phyloP scores from a whole-genome alignment of 2,113 vertebrate species.

The Mesocricetus auratus region DNA sequence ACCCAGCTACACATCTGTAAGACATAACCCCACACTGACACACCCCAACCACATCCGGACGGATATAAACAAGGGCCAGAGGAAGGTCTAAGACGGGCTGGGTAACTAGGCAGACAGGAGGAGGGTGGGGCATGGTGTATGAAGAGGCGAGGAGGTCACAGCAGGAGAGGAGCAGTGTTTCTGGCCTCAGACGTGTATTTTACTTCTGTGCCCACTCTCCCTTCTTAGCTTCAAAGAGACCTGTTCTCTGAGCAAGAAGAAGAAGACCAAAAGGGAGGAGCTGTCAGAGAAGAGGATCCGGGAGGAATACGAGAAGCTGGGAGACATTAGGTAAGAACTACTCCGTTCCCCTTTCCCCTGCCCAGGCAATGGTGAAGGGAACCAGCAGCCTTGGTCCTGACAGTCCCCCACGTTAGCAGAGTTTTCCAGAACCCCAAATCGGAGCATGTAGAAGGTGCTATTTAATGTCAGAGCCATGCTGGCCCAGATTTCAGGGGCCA shows the following conservation, averaged over 20 bases:
- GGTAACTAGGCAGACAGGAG: not conserved
- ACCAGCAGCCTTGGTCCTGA: not conserved
- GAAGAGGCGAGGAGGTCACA: not conserved
- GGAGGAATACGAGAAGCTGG: slow-evolving; percentile 96
- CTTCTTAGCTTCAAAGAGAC: slow-evolving; percentile 95
- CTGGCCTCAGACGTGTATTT: not conserved
- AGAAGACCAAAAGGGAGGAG: slow-evolving; percentile 95
- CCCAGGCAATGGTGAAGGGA: not conserved
- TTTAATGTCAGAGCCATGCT: not conserved
- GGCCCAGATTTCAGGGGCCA: not conserved
- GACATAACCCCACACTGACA: not conserved
- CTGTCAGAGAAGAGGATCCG: slow-evolving; percentile 96
- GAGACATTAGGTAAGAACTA: slow-evolving; percentile 90
- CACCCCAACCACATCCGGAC: not conserved
- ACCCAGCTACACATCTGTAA: not conserved
- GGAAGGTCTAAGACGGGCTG: not conserved
- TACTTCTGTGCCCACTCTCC: not conserved
- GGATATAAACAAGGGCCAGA: not conserved
- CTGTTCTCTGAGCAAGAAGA: slow-evolving; percentile 98
- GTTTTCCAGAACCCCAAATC: not conserved
- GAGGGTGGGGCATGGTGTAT: accelerated
- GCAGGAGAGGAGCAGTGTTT: not conserved
- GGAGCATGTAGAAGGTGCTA: not conserved
- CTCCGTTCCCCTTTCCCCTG: not conserved
- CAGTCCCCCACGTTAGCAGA: not conserved